Evolutionary conservation across 2,888 invertebrate genomes (phyloP).

Genomic region (Conistra vaccinii): DNA sequence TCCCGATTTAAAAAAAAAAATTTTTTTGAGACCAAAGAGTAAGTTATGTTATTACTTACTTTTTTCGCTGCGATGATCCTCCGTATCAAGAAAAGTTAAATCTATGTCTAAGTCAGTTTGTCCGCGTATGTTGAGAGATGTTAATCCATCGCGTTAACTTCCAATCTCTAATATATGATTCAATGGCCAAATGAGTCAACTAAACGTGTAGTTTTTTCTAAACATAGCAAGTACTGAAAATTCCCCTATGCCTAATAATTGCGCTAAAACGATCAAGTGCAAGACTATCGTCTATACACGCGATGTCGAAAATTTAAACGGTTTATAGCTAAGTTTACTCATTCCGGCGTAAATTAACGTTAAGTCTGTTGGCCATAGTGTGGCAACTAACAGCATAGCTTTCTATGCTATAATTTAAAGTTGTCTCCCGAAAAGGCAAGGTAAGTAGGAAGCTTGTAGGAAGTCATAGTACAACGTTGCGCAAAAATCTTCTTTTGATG

Average conservation of each 20-base stretch:
- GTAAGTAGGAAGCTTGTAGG: too few relatives aligned
- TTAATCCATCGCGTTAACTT: background rate
- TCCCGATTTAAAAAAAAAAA: too few relatives aligned
- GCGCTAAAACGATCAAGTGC: conserved; percentile 46
- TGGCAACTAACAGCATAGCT: conserved; percentile 14
- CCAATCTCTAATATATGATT: background rate
- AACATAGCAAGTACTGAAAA: conserved; percentile 19
- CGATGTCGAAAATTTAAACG: conserved; percentile 59
- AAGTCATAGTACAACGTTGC: too few relatives aligned
- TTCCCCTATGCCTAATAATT: conserved; percentile 39
- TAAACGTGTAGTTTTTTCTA: background rate
- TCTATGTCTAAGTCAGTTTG: background rate
- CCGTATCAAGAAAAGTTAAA: too few relatives aligned
- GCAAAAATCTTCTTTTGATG: too few relatives aligned
- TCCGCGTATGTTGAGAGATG: background rate
- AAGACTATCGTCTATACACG: conserved; percentile 50
- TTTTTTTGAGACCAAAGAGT: too few relatives aligned
- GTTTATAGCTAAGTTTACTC: conserved; percentile 31
- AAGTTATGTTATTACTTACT: too few relatives aligned
- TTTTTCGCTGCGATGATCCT: too few relatives aligned
- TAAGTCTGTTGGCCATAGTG: conserved; percentile 24
- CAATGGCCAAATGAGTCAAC: background rate
- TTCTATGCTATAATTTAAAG: background rate
- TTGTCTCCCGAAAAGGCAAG: background rate
- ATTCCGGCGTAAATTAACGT: conserved; percentile 49